Evolutionary conservation across 2,888 invertebrate species (phyloP), one percentile per base, ranked within the genome.

Genomic region (Drosophila birchii): DNA sequence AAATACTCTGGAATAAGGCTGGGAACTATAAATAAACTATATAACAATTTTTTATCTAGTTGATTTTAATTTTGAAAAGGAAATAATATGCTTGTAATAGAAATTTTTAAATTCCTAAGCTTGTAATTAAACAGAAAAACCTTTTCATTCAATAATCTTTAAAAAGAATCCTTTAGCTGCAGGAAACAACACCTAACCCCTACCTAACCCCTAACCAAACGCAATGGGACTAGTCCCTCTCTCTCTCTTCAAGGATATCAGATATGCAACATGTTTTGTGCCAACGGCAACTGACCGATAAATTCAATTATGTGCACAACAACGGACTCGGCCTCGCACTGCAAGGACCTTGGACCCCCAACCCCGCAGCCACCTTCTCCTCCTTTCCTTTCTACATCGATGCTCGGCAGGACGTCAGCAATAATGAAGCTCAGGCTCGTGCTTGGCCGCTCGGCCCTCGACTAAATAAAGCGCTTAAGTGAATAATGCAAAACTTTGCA

Each of bases 381-480:
- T 26, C 23, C 11, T 1, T 18, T 41, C 45, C 39, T 20, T 44
- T 23, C 47, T 20, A 56, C 34, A 60, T 39, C 49, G 55, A 53
- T 61, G 57, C 61, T 64, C 61, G 55, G 62, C 60, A 69, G 79
- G 72, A 86, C 75, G 83, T 85, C 81, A 79, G 81, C 81, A 79
- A 81, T 85, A 87, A 85, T 86, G 79, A 83, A 88, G 78, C 80
- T 56, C 51, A 20, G 51, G 49, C 78, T 66, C 66, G 51, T 67
- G 45, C 74, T 66, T 53, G 64, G 64, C 64, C 57, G 72, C 60
- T 68, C 80, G 64, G 76, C 75, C 71, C 75, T 80, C 77, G 61
- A 80, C 84, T 81, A 86, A 84, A 84, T 88, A 87, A 88, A 84
- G 84, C 83, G 88, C 79, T 80, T 88, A 89, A 88, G 88, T 88